phyloP scores from a whole-genome alignment of 1,140 invertebrate species.

The Caenorhabditis latens region DNA sequence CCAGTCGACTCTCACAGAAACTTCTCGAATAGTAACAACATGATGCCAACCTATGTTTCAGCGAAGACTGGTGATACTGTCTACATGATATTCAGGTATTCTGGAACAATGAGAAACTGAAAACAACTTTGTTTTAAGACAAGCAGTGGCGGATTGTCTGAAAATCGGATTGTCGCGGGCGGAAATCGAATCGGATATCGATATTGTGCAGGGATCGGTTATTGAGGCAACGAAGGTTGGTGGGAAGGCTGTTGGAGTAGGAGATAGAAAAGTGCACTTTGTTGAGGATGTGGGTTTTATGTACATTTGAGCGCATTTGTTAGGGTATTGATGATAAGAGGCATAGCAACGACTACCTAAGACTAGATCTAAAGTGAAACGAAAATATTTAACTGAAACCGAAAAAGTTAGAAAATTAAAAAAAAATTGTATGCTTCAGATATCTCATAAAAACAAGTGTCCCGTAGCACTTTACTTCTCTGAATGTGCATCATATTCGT shows the following conservation, averaged over 20 bases:
- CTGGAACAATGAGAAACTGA: slow-evolving; percentile 4
- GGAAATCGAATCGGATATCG: slow-evolving; percentile 83
- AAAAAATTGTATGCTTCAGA: too few species aligned
- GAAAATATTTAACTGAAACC: too few species aligned
- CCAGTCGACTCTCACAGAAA: slow-evolving; percentile 85
- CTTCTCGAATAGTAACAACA: slow-evolving; percentile 85
- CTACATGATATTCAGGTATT: slow-evolving; percentile 78
- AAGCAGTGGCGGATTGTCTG: slow-evolving; percentile 82
- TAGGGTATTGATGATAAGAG: too few species aligned
- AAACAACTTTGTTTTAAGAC: slow-evolving; percentile 78
- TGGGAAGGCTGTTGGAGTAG: background rate
- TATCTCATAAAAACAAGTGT: too few species aligned
- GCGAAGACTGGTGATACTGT: slow-evolving; percentile 91
- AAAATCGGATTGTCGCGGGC: slow-evolving; percentile 82
- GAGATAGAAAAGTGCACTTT: too few species aligned
- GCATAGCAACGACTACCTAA: too few species aligned
- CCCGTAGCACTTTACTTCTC: too few species aligned
- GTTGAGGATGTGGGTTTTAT: too few species aligned
- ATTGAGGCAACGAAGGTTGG: background rate
- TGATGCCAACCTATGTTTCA: slow-evolving; percentile 86
- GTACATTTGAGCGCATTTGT: too few species aligned
- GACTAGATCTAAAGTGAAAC: too few species aligned
- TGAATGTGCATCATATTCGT: too few species aligned
- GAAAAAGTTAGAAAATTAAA: too few species aligned
- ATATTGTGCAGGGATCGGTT: slow-evolving; percentile 81